Percentiles rank a stretch among this genome's conserved stretches.
These are phyloP conservation scores for Stegodyphus dumicola DNA, from an alignment of 1,140 invertebrate genomes.

Conservation along the genomic window DNA sequence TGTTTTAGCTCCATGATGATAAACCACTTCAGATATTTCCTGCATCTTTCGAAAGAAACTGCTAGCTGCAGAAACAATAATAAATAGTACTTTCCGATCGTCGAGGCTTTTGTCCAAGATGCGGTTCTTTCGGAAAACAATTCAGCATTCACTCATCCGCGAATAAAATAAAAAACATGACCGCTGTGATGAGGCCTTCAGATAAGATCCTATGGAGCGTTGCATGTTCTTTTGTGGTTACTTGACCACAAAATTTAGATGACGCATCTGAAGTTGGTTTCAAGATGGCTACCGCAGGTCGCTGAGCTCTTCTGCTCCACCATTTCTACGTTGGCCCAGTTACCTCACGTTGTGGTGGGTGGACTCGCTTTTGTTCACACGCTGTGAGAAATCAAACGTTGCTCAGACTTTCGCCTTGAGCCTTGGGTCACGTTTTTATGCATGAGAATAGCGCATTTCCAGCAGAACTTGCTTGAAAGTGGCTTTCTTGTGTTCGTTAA, in stretches of 20 bases:
- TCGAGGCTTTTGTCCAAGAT: not conserved
- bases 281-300: conserved; percentile 19
- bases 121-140: not conserved
- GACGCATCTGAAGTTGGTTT: conserved; percentile 32
- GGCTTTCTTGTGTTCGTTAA: conserved; percentile 4
- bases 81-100: not conserved
- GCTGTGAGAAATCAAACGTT: not conserved
- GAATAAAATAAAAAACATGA: conserved; percentile 14
- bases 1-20: not conserved
- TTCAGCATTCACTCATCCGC: not conserved
- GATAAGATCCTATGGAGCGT: conserved; percentile 22
- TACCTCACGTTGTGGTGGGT: conserved; percentile 33
- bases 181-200: conserved; percentile 4
- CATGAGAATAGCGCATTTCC: not conserved
- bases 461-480: not conserved
- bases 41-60: not conserved
- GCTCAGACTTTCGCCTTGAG: conserved; percentile 53
- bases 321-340: conserved; percentile 42
- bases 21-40: not conserved
- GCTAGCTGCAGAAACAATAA: too few relatives aligned
- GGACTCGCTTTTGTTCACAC: conserved; percentile 40
- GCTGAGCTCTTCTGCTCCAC: conserved; percentile 15
- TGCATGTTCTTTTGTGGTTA: conserved; percentile 42
- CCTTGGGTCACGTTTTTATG: conserved; percentile 29
- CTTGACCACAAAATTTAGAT: conserved; percentile 33